These are phyloP conservation scores for Aphelenchoides besseyi DNA, from an alignment of 1,140 invertebrate species.

Conservation along the genomic window DNA sequence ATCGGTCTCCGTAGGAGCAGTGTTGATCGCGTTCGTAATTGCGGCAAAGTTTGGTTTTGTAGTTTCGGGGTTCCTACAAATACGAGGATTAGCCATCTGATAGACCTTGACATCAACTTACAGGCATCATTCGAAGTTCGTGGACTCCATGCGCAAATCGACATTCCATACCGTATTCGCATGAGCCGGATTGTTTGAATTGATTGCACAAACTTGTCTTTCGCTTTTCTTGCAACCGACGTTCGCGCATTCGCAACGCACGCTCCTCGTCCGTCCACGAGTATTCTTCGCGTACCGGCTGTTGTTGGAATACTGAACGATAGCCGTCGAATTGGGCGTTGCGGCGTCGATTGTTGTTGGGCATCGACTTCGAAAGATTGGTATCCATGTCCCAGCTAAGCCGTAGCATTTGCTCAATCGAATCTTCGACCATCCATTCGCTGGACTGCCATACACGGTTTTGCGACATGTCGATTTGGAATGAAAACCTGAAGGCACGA, in stretches of 20 bases:
- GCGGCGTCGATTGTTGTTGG: too few relatives aligned
- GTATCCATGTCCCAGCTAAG: too few relatives aligned
- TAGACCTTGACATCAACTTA: neutral
- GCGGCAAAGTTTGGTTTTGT: slow-evolving; percentile 50
- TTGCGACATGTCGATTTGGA: too few relatives aligned
- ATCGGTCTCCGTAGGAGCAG: slow-evolving; percentile 47
- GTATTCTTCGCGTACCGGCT: neutral
- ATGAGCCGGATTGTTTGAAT: slow-evolving; percentile 87
- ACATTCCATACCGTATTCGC: slow-evolving; percentile 97
- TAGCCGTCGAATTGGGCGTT: neutral
- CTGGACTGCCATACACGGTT: too few relatives aligned
- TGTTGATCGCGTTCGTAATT: slow-evolving; percentile 40
- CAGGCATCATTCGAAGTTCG: slow-evolving; percentile 71
- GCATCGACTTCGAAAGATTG: too few relatives aligned
- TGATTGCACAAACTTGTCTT: slow-evolving; percentile 95
- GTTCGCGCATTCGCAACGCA: neutral
- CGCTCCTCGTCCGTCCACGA: slow-evolving; percentile 14
- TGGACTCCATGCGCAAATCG: slow-evolving; percentile 91
- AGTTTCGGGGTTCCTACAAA: slow-evolving; percentile 30
- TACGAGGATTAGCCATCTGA: neutral
- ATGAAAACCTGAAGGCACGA: too few relatives aligned
- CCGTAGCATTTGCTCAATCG: too few relatives aligned
- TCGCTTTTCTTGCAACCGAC: slow-evolving; percentile 3
- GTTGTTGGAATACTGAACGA: neutral
- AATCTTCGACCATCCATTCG: too few relatives aligned